A percentile compares a stretch with the other conserved stretches of the same genome.
These are phyloP conservation scores for Luscinia luscinia DNA, from an alignment of 2,797 vertebrate genomes.

Conservation along the genomic window DNA sequence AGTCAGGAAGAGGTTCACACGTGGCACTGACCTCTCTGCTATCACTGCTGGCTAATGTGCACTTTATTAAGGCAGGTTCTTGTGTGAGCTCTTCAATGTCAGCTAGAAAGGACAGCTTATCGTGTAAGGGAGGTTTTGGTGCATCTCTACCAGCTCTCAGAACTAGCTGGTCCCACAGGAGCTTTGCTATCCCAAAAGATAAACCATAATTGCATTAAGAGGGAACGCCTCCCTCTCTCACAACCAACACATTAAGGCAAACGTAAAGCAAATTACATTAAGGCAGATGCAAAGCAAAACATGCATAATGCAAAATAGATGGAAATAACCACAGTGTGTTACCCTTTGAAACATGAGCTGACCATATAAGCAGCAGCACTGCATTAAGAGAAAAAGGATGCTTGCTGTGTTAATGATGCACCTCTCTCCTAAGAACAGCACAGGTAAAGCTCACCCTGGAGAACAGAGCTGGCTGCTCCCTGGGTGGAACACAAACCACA, in stretches of 20 bases:
- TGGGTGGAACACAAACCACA: background rate
- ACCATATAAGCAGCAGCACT: background rate
- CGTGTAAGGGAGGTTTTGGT: background rate
- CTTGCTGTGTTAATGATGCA: background rate
- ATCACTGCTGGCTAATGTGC: background rate
- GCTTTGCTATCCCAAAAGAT: background rate
- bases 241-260: background rate
- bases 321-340: background rate
- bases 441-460: background rate
- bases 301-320: background rate
- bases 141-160: background rate
- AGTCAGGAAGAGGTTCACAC: accelerated
- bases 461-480: background rate
- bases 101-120: background rate
- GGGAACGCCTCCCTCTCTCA: background rate
- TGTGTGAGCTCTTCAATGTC: background rate
- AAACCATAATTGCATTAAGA: background rate
- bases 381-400: background rate
- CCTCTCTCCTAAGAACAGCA: background rate
- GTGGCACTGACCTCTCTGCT: background rate
- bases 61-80: background rate
- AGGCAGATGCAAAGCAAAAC: background rate
- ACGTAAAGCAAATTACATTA: background rate
- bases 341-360: background rate
- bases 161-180: background rate